Evolutionary conservation across 1,140 invertebrate genomes (phyloP).

Genomic region (Brachionus plicatilis): DNA sequence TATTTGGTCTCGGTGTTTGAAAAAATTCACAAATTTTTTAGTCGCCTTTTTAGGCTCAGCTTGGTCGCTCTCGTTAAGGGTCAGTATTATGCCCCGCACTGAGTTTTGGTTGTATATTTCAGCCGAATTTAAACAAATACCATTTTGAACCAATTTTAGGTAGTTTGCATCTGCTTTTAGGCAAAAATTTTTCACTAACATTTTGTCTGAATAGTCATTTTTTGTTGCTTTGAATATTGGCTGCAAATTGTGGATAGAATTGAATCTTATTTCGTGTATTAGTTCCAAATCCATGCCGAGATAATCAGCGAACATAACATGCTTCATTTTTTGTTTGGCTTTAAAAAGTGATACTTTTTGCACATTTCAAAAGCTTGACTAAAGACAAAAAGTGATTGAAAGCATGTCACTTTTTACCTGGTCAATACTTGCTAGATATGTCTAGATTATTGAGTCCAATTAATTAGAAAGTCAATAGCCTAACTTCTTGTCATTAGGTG

Average conservation of each 20-base stretch:
- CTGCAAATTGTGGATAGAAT: background rate
- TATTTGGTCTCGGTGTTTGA: background rate
- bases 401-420: background rate
- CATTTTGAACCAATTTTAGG: background rate
- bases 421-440: background rate
- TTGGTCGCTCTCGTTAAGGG: background rate
- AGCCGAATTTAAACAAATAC: conserved; percentile 29
- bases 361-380: background rate
- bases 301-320: conserved; percentile 22
- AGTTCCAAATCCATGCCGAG: conserved; percentile 23
- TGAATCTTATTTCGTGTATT: conserved; percentile 25
- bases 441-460: conserved; percentile 17
- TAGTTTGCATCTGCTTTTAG: background rate
- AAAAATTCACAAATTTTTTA: background rate
- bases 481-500: background rate
- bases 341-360: background rate
- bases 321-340: background rate
- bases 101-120: conserved; percentile 30
- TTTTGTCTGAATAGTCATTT: background rate
- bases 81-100: background rate
- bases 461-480: conserved; percentile 13
- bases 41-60: background rate
- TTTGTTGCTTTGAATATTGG: background rate
- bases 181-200: background rate
- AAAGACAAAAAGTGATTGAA: background rate